phyloP scores from a whole-genome alignment of 2,797 vertebrate species.

The Brotula barbata region DNA sequence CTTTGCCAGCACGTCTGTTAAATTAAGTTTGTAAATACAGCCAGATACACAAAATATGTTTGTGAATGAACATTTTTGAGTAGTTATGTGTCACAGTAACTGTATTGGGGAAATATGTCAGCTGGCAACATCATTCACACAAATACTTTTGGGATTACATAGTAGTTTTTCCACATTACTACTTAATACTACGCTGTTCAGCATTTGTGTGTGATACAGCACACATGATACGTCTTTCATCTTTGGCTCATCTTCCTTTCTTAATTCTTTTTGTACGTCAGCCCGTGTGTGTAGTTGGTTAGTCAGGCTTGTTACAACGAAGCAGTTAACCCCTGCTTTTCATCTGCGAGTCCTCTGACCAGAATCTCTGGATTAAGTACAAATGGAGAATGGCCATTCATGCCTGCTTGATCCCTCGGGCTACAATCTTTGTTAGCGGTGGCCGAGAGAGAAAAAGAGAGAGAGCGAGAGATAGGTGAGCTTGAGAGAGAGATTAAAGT shows the following conservation, averaged over 20 bases:
- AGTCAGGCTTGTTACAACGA: slow-evolving; percentile 27
- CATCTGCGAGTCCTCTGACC: slow-evolving; percentile 42
- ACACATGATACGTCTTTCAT: no score
- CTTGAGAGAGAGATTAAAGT: slow-evolving; percentile 43
- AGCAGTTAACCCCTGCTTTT: slow-evolving; percentile 64
- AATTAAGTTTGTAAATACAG: no score
- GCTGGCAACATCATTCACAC: no score
- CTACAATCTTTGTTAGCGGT: slow-evolving; percentile 8
- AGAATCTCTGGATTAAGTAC: slow-evolving; percentile 73
- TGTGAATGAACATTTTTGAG: no score
- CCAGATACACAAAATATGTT: no score
- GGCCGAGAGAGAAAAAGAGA: not conserved
- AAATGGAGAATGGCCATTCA: slow-evolving; percentile 66
- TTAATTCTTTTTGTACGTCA: slow-evolving; percentile 22
- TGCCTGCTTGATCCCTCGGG: slow-evolving; percentile 35
- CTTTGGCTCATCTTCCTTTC: slow-evolving; percentile 5
- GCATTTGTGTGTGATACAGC: no score
- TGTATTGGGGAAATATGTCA: no score
- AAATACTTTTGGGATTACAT: no score
- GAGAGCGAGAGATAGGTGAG: not conserved
- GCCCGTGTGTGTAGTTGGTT: slow-evolving; percentile 26
- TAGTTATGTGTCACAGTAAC: no score
- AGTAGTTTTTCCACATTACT: no score
- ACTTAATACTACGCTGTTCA: no score
- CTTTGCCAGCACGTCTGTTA: no score